Conservation (phyloP, 2,888 invertebrate species). For the Drosophila meridionalis region DNA sequence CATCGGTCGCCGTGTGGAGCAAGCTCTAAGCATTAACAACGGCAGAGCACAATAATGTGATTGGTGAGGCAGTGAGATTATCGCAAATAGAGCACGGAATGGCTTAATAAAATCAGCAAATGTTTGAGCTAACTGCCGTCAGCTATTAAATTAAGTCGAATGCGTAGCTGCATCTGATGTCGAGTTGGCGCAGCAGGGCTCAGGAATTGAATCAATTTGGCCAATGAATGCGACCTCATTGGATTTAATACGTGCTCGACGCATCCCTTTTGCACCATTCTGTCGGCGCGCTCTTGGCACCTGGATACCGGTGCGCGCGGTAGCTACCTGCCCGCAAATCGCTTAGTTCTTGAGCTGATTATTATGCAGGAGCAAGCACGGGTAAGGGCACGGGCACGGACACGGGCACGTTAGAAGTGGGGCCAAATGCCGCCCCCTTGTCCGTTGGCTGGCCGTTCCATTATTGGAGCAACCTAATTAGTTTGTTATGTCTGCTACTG, state of each 20-base stretch:
- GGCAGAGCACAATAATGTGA: constrained; percentile 22
- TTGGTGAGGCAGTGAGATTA: constrained; percentile 24
- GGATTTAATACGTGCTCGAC: constrained; percentile 71
- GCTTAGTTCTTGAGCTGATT: constrained; percentile 60
- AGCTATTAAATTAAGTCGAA: constrained; percentile 58
- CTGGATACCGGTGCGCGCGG: constrained; percentile 18
- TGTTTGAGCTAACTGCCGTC: constrained; percentile 36
- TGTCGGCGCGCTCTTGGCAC: constrained; percentile 18
- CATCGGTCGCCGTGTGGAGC: constrained; percentile 6
- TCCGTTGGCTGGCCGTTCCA: constrained; percentile 26
- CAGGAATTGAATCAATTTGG: constrained; percentile 69
- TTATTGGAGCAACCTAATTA: constrained; percentile 67
- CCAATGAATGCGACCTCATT: constrained; percentile 76
- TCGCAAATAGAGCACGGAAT: constrained; percentile 16
- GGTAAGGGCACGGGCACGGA: constrained; percentile 13
- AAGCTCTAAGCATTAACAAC: constrained; percentile 11
- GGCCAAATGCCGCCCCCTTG: constrained; percentile 14
- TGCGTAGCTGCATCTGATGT: constrained; percentile 36
- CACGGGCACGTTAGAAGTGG: constrained; percentile 41
- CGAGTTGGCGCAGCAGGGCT: constrained; percentile 15
- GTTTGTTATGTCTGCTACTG: constrained; percentile 58
- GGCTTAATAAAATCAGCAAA: constrained; percentile 47
- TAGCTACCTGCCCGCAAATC: constrained; percentile 31
- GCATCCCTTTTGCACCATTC: constrained; percentile 15
- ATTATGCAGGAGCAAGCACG: constrained; percentile 66